Percentiles rank a stretch among this genome's conserved stretches.
Evolutionary conservation across 2,113 vertebrate species (phyloP).

Genomic region (Rhinolophus sinicus): DNA sequence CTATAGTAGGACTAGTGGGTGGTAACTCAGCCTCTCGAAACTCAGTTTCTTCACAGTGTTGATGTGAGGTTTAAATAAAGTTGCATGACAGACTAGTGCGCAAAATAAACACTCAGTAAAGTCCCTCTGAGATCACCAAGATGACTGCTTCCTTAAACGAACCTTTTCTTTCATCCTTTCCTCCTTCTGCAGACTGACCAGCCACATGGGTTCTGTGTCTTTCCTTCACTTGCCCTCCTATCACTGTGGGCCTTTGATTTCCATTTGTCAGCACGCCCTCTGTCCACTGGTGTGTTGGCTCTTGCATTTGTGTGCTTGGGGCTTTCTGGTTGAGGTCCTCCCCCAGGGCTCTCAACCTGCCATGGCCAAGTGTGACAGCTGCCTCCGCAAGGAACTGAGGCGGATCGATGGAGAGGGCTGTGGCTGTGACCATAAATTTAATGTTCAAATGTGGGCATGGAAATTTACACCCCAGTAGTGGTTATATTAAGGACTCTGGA

Average conservation of each 20-base stretch:
- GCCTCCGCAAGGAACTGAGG: not conserved
- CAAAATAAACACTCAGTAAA: not conserved
- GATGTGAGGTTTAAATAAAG: not conserved
- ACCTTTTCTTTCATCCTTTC: not conserved
- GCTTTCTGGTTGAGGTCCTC: not conserved
- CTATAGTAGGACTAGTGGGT: not conserved
- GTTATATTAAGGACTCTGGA: not conserved
- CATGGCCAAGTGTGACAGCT: not conserved
- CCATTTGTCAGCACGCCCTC: not conserved
- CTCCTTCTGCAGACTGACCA: not conserved
- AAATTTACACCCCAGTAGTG: not conserved
- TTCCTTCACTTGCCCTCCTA: not conserved
- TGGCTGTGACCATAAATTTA: not conserved
- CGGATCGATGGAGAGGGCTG: rapidly evolving
- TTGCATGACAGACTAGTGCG: not conserved
- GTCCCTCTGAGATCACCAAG: not conserved
- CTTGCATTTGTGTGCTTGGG: not conserved
- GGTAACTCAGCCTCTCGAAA: not conserved
- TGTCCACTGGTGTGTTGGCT: not conserved
- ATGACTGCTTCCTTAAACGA: not conserved
- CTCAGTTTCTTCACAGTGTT: not conserved
- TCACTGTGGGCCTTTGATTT: not conserved
- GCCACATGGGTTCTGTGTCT: not conserved
- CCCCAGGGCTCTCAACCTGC: not conserved
- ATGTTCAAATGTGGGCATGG: not conserved